Conservation (phyloP, 2,797 vertebrate species). For the Dendrocincla tyrannina region DNA sequence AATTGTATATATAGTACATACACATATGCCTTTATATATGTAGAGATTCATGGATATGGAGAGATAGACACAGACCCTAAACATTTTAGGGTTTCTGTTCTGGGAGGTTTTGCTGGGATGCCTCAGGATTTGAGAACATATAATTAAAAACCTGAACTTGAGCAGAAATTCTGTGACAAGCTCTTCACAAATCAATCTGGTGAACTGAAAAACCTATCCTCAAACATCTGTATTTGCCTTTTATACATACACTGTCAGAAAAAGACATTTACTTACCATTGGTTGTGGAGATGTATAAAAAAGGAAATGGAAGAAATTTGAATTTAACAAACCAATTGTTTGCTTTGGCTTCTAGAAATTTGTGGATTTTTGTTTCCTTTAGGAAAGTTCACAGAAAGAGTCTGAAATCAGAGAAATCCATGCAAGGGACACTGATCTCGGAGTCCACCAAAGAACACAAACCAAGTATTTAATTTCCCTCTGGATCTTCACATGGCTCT, state of each 20-base stretch:
- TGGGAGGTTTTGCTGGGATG: background rate
- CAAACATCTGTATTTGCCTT: background rate
- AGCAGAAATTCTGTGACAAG: conserved; percentile 17
- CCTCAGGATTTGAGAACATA: background rate
- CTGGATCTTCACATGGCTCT: background rate
- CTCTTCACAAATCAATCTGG: background rate
- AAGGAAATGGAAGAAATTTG: background rate
- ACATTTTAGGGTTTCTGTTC: background rate
- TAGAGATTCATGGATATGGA: background rate
- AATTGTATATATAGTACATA: background rate
- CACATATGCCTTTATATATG: accelerated
- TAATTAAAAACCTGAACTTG: background rate
- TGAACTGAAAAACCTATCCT: background rate
- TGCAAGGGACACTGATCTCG: background rate
- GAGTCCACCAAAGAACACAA: background rate
- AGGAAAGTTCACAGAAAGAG: background rate
- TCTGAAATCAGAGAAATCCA: background rate
- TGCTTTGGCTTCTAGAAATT: background rate
- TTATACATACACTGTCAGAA: background rate
- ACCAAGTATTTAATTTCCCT: background rate
- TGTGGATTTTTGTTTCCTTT: background rate
- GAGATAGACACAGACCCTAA: background rate
- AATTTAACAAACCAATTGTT: background rate
- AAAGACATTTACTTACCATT: background rate
- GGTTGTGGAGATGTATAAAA: background rate